Percentiles rank a stretch among this genome's conserved stretches.
Conservation (phyloP, 2,797 vertebrate species). For the Sebastes steindachneri region DNA sequence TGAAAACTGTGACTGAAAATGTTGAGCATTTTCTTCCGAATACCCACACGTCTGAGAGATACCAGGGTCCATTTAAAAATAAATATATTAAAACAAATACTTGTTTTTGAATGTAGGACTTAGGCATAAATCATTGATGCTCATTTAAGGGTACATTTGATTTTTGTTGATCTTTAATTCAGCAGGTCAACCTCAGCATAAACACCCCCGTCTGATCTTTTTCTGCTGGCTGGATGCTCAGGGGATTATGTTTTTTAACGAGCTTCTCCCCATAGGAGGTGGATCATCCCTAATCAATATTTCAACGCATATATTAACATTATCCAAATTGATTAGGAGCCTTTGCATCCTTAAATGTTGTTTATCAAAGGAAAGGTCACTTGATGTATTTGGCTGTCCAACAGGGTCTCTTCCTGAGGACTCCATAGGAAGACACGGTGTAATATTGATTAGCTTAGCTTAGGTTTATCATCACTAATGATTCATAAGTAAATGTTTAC, state of each 20-base stretch:
- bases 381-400: slow-evolving; percentile 73
- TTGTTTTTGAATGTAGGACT: slow-evolving; percentile 48
- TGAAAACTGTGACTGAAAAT: not conserved
- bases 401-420: slow-evolving; percentile 74
- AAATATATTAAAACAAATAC: slow-evolving; percentile 26
- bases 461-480: slow-evolving; percentile 45
- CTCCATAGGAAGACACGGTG: slow-evolving; percentile 71
- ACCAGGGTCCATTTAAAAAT: not conserved
- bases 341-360: slow-evolving; percentile 66
- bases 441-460: slow-evolving; percentile 74
- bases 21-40: not conserved
- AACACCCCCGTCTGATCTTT: slow-evolving; percentile 77
- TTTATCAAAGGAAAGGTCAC: slow-evolving; percentile 81
- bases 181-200: slow-evolving; percentile 79
- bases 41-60: not conserved
- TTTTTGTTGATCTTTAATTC: slow-evolving; percentile 87
- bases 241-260: slow-evolving; percentile 80
- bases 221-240: slow-evolving; percentile 75
- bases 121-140: slow-evolving; percentile 72
- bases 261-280: slow-evolving; percentile 72
- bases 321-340: slow-evolving; percentile 76
- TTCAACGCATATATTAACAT: slow-evolving; percentile 87
- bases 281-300: slow-evolving; percentile 84
- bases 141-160: slow-evolving; percentile 76
- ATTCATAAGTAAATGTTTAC: slow-evolving; percentile 60